phyloP scores from a whole-genome alignment of 2,113 vertebrate species.

The Elanoides forficatus region DNA sequence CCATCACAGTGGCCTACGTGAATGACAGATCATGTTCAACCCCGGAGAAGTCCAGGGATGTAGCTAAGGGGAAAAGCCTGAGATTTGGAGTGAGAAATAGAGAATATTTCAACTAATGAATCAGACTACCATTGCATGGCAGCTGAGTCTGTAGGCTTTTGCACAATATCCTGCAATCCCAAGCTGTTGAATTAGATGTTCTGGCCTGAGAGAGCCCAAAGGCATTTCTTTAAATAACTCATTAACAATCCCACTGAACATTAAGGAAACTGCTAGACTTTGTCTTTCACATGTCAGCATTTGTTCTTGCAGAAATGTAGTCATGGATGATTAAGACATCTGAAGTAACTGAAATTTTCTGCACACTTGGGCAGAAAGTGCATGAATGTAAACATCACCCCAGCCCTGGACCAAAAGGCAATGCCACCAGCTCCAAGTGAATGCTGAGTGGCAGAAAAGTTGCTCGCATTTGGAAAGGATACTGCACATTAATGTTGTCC shows the following conservation, averaged over 20 bases:
- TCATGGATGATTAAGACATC: background rate
- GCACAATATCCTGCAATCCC: conserved; percentile 1
- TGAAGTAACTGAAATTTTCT: background rate
- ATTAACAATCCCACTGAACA: conserved; percentile 43
- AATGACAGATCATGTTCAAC: background rate
- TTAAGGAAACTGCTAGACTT: conserved; percentile 12
- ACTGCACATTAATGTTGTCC: background rate
- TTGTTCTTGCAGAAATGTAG: background rate
- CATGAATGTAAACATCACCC: background rate
- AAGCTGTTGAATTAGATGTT: conserved; percentile 44
- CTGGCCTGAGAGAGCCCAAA: conserved; percentile 34
- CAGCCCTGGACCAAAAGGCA: background rate
- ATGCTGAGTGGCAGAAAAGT: background rate
- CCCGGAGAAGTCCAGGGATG: background rate
- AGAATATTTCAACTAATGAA: conserved; percentile 36
- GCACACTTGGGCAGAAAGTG: background rate
- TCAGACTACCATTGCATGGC: conserved; percentile 41
- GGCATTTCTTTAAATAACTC: conserved; percentile 57
- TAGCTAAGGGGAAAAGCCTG: background rate
- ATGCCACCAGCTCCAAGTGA: background rate
- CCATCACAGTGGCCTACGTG: background rate
- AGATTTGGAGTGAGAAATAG: background rate
- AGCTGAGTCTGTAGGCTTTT: conserved; percentile 32
- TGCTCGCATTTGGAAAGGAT: background rate
- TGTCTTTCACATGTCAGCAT: background rate